Evolutionary conservation across 2,113 vertebrate genomes (phyloP).

Genomic region (Daphoenositta chrysoptera): DNA sequence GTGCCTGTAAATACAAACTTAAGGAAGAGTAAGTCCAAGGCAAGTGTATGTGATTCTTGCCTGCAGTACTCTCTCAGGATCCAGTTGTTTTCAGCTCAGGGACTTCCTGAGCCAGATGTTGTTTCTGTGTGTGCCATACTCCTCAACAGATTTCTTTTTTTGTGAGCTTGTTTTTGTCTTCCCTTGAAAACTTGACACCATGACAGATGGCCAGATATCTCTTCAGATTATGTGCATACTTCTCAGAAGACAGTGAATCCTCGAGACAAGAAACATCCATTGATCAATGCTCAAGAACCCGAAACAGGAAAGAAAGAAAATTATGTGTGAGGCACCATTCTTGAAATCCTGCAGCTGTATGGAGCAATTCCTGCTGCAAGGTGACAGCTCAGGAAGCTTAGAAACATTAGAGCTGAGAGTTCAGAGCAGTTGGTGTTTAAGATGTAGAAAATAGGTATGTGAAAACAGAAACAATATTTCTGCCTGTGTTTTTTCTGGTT

Average conservation of each 20-base stretch:
- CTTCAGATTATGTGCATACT: neutral
- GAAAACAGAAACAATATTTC: neutral
- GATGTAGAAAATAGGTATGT: neutral
- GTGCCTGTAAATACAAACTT: neutral
- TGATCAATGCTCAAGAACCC: neutral
- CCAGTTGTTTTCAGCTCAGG: neutral
- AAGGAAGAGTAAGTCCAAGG: neutral
- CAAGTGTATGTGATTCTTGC: neutral
- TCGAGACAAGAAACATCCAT: neutral
- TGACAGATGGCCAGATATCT: neutral
- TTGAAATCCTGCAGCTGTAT: neutral
- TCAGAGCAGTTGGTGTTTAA: neutral
- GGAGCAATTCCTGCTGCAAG: neutral
- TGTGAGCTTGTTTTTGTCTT: neutral
- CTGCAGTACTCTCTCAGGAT: neutral
- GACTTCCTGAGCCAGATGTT: neutral
- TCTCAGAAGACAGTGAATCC: constrained; percentile 2
- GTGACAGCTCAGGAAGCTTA: neutral
- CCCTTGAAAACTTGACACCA: neutral
- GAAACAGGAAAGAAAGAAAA: neutral
- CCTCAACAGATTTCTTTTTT: neutral
- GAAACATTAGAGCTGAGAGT: neutral
- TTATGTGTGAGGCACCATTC: neutral
- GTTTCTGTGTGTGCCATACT: neutral
- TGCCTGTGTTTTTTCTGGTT: neutral